Evolutionary conservation across 2,888 invertebrate genomes (phyloP), one percentile per base, ranked within the genome.

Genomic region (Osmoderma eremita): DNA sequence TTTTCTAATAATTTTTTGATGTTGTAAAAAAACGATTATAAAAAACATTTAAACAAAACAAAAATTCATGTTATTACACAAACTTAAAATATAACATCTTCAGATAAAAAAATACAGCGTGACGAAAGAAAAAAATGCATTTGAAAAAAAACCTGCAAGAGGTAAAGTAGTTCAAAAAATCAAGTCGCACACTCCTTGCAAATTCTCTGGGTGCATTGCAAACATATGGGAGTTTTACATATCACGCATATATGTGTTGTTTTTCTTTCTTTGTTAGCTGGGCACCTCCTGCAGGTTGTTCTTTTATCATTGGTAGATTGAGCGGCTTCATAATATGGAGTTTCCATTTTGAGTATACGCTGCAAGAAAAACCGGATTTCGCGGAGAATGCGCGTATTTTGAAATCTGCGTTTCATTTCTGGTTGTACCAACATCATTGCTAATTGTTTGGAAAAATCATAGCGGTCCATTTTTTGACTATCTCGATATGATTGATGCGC

Each of bases 41-140:
- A 49, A 13, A 49, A 17, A 8, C 17, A 20, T 49, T 15, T 20
- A n/a, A 49, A 49, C n/a, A 49, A 49, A 49, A n/a, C 36, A 36
- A 36, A 36, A 36, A 36, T 36, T 36, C 36, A 36, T 36, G 5
- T 36, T 10, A 36, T 36, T 36, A 36, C 10, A 36, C 36, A 36
- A 36, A 36, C 36, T 5, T 36, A 36, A 36, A 36, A 36, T 36
- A 36, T 36, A 36, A 36, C 10, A 36, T 36, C 36, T 36, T 36
- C 6, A 36, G 36, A 36, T 36, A 36, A 36, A 36, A n/a, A 36
- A 36, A 36, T 36, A 36, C 36, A 36, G 36, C 36, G 10, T 36
- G 5, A 36, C 6, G 36, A 36, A 36, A 5, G 36, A 36, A 36
- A 36, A 36, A 36, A 36, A 36, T 36, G 10, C 36, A 36, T 36